Evolutionary conservation across 2,888 invertebrate genomes (phyloP), one percentile per base, ranked within the genome.

Genomic region (Oithona nana): DNA sequence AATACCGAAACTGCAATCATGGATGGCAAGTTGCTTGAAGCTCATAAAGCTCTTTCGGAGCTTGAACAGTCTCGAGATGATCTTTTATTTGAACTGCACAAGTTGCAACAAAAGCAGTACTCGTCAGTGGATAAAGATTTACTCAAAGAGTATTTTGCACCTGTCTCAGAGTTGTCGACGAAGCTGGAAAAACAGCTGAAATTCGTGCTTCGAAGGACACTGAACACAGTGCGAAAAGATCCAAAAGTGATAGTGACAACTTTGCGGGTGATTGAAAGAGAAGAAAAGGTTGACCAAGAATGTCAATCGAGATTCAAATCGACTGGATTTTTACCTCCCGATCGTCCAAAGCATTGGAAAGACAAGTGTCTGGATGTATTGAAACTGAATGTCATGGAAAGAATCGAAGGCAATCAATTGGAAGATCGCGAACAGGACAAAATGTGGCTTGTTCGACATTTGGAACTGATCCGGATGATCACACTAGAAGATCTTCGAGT

Each of bases 31-130:
- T 76, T 97, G 6, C 74, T 98, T 1, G 87, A 90, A 72, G 93
- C 97, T 4, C 97, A 97, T 76, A 90, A 88, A 77, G 81, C 39
- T 71, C 77, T 98, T 48, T 85, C 88, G 71, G 97, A 98, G 73
- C 78, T 98, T 67, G 97, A 98, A 74, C 89, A 88, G 71, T 95
- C 97, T 0, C 79, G 97, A 66, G 95, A 98, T 75, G 97, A 97
- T 73, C 76, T 98, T 29, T 74, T 98, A 26, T 89, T 87, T 72
- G 97, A 54, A 26, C 22, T 54, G 24, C 54, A 54, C 26, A 54
- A 54, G 26, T 2, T 54, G 22, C 8, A 4, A 26, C 54, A 54
- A 20, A 54, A 54, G 6, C 39, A 39, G 16, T 39, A 39, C 39
- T 54, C 54, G 20, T 28, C 84, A 0, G 86, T 87, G 67, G 93